Evolutionary conservation across 2,888 invertebrate species (phyloP).

Genomic region (Ophraella communa): DNA sequence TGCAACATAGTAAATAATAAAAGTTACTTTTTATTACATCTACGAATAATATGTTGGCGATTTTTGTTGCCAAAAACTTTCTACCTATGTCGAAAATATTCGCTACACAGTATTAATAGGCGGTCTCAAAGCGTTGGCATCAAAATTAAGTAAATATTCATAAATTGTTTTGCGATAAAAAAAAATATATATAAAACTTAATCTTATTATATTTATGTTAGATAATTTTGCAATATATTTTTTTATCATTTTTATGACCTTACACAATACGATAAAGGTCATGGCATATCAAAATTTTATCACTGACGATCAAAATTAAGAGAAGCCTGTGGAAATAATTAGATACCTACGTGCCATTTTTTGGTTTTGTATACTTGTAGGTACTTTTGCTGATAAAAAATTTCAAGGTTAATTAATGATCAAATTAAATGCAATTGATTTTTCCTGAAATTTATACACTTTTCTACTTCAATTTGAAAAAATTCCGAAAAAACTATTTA

Average conservation of each 20-base stretch:
- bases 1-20: background rate
- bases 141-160: slow-evolving; percentile 25
- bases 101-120: slow-evolving; percentile 36
- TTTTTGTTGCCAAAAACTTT: slow-evolving; percentile 26
- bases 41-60: slow-evolving; percentile 10
- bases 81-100: slow-evolving; percentile 32
- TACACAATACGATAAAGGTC: slow-evolving; percentile 34
- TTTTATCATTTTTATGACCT: slow-evolving; percentile 33
- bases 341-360: background rate
- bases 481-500: too few species aligned
- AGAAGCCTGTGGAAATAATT: background rate
- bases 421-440: too few species aligned
- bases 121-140: slow-evolving; percentile 21
- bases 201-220: slow-evolving; percentile 21
- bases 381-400: background rate
- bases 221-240: slow-evolving; percentile 28
- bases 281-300: slow-evolving; percentile 26
- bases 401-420: too few species aligned
- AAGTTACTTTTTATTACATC: slow-evolving; percentile 6
- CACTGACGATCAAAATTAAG: background rate
- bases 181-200: slow-evolving; percentile 28
- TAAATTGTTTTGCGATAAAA: slow-evolving; percentile 23
- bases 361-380: background rate
- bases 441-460: too few species aligned
- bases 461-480: too few species aligned